Conservation (phyloP, 2,888 invertebrate genomes). For the Stenichneumon culpator region DNA sequence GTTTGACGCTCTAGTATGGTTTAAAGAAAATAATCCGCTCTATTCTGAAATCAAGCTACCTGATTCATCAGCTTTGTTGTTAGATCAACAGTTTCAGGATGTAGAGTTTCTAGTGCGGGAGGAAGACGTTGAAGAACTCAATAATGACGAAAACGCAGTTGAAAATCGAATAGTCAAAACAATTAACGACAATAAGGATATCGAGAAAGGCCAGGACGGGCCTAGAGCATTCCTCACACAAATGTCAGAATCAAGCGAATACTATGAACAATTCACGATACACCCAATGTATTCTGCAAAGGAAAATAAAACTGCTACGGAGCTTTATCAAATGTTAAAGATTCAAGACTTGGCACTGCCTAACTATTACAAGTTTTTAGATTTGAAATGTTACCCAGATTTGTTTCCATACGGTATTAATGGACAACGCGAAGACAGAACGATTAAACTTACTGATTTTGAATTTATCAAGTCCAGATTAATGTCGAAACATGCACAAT, state of each 20-base stretch:
- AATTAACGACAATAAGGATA: conserved; percentile 16
- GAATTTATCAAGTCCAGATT: conserved; percentile 70
- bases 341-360: conserved; percentile 53
- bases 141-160: too few species aligned
- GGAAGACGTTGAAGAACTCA: background rate
- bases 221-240: conserved; percentile 21
- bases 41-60: conserved; percentile 75
- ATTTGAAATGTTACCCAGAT: conserved; percentile 69
- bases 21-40: conserved; percentile 74
- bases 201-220: conserved; percentile 33
- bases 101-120: conserved; percentile 27
- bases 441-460: conserved; percentile 61
- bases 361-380: conserved; percentile 58
- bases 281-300: conserved; percentile 69
- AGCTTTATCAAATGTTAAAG: conserved; percentile 32
- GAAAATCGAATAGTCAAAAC: background rate
- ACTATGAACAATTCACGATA: conserved; percentile 68
- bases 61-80: too few species aligned
- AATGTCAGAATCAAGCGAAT: conserved; percentile 51
- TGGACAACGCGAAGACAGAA: conserved; percentile 67
- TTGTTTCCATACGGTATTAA: conserved; percentile 58
- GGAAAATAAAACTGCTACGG: conserved; percentile 64
- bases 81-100: background rate
- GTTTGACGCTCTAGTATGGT: conserved; percentile 71
- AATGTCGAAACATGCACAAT: conserved; percentile 70